Evolutionary conservation across 2,888 invertebrate genomes (phyloP).

Genomic region (Drosophila meridionalis): DNA sequence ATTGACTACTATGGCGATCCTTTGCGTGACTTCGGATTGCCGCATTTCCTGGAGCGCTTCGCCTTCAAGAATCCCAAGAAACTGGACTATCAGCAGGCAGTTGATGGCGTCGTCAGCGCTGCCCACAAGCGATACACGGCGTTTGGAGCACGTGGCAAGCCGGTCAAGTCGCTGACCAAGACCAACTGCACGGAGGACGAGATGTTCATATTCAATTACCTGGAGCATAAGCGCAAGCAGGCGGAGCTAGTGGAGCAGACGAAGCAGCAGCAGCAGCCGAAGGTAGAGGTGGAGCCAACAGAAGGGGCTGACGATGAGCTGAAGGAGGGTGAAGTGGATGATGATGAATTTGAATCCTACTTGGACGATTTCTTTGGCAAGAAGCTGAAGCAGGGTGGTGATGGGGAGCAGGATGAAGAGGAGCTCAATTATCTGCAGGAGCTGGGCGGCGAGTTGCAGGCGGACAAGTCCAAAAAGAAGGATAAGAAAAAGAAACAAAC

Average conservation of each 20-base stretch:
- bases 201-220: conserved; percentile 87
- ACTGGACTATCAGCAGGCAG: conserved; percentile 83
- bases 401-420: conserved; percentile 86
- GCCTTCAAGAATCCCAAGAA: conserved; percentile 97
- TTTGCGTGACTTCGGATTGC: conserved; percentile 94
- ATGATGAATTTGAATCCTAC: conserved; percentile 86
- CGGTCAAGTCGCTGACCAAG: conserved; percentile 90
- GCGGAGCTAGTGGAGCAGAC: conserved; percentile 45
- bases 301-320: conserved; percentile 85
- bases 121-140: conserved; percentile 88
- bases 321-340: conserved; percentile 89
- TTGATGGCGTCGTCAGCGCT: conserved; percentile 83
- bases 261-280: conserved; percentile 80
- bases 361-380: conserved; percentile 85
- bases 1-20: conserved; percentile 97
- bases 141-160: conserved; percentile 89
- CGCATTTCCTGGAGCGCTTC: conserved; percentile 97
- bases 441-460: conserved; percentile 86
- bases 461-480: conserved; percentile 65
- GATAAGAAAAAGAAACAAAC: conserved; percentile 79
- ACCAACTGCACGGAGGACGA: conserved; percentile 96
- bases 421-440: conserved; percentile 90
- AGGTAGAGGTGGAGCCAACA: conserved; percentile 73
- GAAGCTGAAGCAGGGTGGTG: conserved; percentile 87
- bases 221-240: conserved; percentile 86